These are phyloP conservation scores for Scelioninae gen. 1 DNA, from an alignment of 2,888 invertebrate genomes.

Conservation along the genomic window DNA sequence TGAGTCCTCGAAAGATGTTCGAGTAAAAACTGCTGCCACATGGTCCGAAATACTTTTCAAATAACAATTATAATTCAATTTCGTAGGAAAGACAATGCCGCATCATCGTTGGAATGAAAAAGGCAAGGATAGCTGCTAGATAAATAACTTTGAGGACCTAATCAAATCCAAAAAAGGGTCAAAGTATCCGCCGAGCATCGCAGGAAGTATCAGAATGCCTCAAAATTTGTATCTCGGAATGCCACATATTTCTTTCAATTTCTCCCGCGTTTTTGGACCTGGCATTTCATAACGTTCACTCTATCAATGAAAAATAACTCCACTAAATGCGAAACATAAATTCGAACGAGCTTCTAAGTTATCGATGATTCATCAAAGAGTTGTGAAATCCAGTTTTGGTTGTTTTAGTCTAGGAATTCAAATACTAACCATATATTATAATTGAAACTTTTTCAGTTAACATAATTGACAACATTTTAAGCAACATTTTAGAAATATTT, in stretches of 20 bases:
- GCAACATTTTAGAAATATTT: too few relatives aligned
- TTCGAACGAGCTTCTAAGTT: not conserved
- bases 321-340: not conserved
- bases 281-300: constrained; percentile 21
- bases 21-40: too few relatives aligned
- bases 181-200: constrained; percentile 29
- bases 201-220: constrained; percentile 43
- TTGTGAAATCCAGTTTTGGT: constrained; percentile 3
- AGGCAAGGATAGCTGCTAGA: constrained; percentile 11
- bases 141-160: constrained; percentile 63
- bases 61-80: too few relatives aligned
- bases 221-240: constrained; percentile 49
- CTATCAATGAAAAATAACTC: constrained; percentile 12
- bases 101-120: constrained; percentile 28
- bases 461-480: too few relatives aligned
- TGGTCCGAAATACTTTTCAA: too few relatives aligned
- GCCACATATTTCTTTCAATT: constrained; percentile 49
- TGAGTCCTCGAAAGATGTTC: too few relatives aligned
- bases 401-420: not conserved
- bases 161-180: constrained; percentile 53
- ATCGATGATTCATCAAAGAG: constrained; percentile 42
- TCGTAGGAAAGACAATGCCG: too few relatives aligned
- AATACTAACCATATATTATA: too few relatives aligned
- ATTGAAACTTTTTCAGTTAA: too few relatives aligned
- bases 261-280: constrained; percentile 20